phyloP scores from a whole-genome alignment of 1,140 invertebrate species.

The Caenorhabditis latens region DNA sequence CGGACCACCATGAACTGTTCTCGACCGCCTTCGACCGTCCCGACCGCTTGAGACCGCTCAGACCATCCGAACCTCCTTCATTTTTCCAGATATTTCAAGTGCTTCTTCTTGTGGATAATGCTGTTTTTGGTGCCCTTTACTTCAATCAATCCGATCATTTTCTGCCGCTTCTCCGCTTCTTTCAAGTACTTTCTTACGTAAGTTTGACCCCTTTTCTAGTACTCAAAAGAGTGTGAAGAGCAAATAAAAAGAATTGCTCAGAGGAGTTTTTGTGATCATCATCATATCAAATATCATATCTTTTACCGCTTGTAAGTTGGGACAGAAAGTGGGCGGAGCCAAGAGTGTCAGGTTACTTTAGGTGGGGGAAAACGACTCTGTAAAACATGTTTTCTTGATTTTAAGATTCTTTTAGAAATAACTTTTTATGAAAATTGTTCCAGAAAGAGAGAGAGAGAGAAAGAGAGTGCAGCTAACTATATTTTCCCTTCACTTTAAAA shows the following conservation, averaged over 20 bases:
- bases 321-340: neutral
- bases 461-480: too few relatives aligned
- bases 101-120: slow-evolving; percentile 13
- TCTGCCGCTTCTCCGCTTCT: slow-evolving; percentile 36
- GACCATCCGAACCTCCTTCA: neutral
- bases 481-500: neutral
- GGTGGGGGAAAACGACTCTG: too few relatives aligned
- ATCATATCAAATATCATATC: slow-evolving; percentile 44
- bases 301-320: neutral
- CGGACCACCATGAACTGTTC: too few relatives aligned
- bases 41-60: neutral
- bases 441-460: too few relatives aligned
- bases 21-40: too few relatives aligned
- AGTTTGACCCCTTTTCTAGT: neutral
- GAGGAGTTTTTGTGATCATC: neutral
- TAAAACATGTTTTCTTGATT: neutral
- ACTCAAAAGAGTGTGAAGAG: slow-evolving; percentile 25
- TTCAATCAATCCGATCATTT: slow-evolving; percentile 47
- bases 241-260: neutral
- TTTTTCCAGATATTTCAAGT: slow-evolving; percentile 32
- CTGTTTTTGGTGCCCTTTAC: slow-evolving; percentile 24
- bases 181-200: slow-evolving; percentile 49
- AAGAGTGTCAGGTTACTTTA: neutral
- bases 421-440: too few relatives aligned
- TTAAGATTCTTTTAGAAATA: too few relatives aligned